A percentile compares a stretch with the other conserved stretches of the same genome.
Evolutionary conservation across 1,140 invertebrate genomes (phyloP).

Genomic region (Plutomurus gul): DNA sequence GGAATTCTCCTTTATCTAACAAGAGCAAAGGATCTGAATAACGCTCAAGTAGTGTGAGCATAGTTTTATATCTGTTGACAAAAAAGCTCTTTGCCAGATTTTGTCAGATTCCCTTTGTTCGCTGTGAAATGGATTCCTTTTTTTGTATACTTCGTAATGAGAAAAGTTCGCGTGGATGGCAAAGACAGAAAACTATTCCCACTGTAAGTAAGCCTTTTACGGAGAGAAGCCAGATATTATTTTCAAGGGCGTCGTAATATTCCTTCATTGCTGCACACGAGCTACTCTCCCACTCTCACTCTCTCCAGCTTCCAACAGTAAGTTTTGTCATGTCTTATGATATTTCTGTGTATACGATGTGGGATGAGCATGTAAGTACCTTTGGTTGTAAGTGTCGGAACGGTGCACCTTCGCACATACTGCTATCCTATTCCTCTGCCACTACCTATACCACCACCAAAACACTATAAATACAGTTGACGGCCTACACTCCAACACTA

Average conservation of each 20-base stretch:
- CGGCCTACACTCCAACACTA: too few relatives aligned
- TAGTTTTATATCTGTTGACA: constrained; percentile 30
- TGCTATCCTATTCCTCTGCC: too few relatives aligned
- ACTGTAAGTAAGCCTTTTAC: constrained; percentile 24
- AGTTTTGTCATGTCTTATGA: constrained; percentile 27
- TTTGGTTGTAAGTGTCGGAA: too few relatives aligned
- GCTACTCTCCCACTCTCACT: background rate
- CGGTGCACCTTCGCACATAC: too few relatives aligned
- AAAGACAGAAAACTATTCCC: constrained; percentile 18
- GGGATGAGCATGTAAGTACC: too few relatives aligned
- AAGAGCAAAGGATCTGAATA: constrained; percentile 27
- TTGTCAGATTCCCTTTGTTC: constrained; percentile 26
- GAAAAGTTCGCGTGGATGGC: constrained; percentile 10
- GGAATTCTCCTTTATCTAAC: constrained; percentile 24
- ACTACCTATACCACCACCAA: too few relatives aligned
- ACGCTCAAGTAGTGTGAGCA: constrained; percentile 27
- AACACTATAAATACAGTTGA: too few relatives aligned
- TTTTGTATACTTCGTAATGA: constrained; percentile 24
- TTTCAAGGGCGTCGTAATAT: constrained; percentile 28
- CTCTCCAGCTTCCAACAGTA: background rate
- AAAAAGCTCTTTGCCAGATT: constrained; percentile 29
- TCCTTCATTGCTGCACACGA: background rate
- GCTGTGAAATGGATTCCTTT: constrained; percentile 24
- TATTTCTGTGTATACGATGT: constrained; percentile 5
- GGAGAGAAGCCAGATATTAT: constrained; percentile 20